Evolutionary conservation across 2,888 invertebrate species (phyloP), one percentile per base, ranked within the genome.

Genomic region (Eumacrocentrus americanus): DNA sequence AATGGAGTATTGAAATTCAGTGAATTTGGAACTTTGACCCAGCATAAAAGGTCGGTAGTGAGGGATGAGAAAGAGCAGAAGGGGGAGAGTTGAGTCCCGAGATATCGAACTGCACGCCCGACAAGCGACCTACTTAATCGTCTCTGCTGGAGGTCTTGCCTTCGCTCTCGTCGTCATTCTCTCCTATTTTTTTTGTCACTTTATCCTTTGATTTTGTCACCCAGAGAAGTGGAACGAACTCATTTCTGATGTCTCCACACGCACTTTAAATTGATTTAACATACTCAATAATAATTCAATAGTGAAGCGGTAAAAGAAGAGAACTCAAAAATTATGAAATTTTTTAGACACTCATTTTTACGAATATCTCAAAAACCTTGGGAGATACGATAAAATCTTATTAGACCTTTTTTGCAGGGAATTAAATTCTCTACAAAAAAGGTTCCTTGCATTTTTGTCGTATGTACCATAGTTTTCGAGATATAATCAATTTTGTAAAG

Each of bases 121-220:
- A 60, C 57, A 55, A 60, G 64, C 62, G 66, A 66, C 66, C 66
- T 66, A 66, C 62, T 66, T 66, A 66, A 66, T 64, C 62, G 59
- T 51, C 57, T 38, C 48, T 50, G 57, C 57, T 38, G 51, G 37
- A 35, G 38, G 38, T 38, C 22, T 52, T 23, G 38, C 23, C 37
- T 25, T 35, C 42, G 35, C 38, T 60, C 47, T 42, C 59, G 44
- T 37, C 54, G 7, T n/a, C 34, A 1, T 23, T 40, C 29, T 42
- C 25, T 16, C 18, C 16, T 12, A n/a, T 37, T 52, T 58, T 38
- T 47, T 58, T 44, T 51, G 51, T 58, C 58, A 35, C 51, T 58
- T 50, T 42, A 58, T 51, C 51, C 50, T 58, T 51, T 50, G 57
- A 58, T 51, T n/a, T n/a, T 52, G 35, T 50, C 51, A 37, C 23